Conservation (phyloP, 2,113 vertebrate genomes). For the Trochalopteron elliotii region DNA sequence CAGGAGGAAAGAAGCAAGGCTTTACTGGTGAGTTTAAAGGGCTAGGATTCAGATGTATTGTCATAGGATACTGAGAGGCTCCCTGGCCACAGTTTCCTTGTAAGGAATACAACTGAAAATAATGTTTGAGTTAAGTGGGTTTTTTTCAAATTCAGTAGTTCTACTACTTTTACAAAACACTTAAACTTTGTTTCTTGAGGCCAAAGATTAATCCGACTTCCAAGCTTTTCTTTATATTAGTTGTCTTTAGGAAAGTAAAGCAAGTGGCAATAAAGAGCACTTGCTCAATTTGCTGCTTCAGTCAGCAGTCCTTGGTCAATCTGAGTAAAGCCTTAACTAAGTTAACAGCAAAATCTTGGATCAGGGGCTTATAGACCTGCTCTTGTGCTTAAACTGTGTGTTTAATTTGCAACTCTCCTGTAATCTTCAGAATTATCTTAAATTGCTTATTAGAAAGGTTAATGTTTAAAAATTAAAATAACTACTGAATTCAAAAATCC, state of each 20-base stretch:
- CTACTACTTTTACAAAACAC: neutral
- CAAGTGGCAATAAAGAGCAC: neutral
- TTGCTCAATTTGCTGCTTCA: constrained; percentile 10
- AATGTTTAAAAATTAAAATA: constrained; percentile 62
- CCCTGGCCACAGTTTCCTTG: neutral
- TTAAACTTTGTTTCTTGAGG: constrained; percentile 25
- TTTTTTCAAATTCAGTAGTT: neutral
- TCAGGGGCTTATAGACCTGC: constrained; percentile 44
- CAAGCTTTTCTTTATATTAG: neutral
- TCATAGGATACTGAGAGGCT: neutral
- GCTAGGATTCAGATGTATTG: neutral
- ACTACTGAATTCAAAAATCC: constrained; percentile 60
- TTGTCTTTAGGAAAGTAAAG: constrained; percentile 20
- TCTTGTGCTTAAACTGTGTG: constrained; percentile 18
- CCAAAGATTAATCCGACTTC: constrained; percentile 11
- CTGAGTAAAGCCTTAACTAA: constrained; percentile 27
- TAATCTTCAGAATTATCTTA: constrained; percentile 69
- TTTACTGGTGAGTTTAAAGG: neutral
- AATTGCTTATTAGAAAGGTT: constrained; percentile 55
- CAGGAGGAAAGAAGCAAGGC: neutral
- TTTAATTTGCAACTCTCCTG: constrained; percentile 63
- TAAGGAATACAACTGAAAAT: neutral
- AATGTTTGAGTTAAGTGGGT: neutral
- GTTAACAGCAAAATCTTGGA: constrained; percentile 35
- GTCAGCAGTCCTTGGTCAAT: constrained; percentile 19